Conservation (phyloP, 1,140 invertebrate species). For the Andricus grossulariae region DNA sequence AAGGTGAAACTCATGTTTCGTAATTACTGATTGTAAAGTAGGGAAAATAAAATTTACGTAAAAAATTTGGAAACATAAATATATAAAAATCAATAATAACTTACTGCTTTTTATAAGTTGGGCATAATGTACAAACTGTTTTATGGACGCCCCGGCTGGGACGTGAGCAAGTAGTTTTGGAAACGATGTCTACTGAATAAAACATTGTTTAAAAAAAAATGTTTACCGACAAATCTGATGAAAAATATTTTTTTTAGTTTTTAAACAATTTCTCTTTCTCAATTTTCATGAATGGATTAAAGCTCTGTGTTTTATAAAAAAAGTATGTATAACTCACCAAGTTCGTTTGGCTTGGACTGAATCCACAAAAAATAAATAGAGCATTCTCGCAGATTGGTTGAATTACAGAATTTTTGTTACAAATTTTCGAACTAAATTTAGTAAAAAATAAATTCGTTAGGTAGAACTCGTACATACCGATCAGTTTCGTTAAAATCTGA, state of each 20-base stretch:
- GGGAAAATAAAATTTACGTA: no score
- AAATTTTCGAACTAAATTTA: constrained; percentile 69
- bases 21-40: no score
- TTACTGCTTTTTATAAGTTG: constrained; percentile 81
- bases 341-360: constrained; percentile 75
- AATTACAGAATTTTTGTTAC: constrained; percentile 68
- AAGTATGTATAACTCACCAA: constrained; percentile 46
- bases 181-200: constrained; percentile 70
- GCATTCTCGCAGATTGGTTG: constrained; percentile 77
- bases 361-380: constrained; percentile 78
- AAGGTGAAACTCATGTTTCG: no score
- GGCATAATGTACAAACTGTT: constrained; percentile 86
- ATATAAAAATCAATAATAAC: constrained; percentile 32
- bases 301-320: no score
- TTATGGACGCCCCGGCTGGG: constrained; percentile 88
- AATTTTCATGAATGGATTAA: no score
- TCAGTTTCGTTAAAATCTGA: constrained; percentile 33
- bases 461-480: constrained; percentile 77
- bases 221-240: no score
- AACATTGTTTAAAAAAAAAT: not conserved
- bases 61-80: not conserved
- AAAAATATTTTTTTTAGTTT: no score
- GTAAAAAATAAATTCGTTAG: constrained; percentile 71
- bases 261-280: no score
- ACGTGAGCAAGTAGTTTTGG: constrained; percentile 86